Base-by-base conservation (phyloP, 2,888 invertebrate genomes). In the Pandemis heparana region DNA sequence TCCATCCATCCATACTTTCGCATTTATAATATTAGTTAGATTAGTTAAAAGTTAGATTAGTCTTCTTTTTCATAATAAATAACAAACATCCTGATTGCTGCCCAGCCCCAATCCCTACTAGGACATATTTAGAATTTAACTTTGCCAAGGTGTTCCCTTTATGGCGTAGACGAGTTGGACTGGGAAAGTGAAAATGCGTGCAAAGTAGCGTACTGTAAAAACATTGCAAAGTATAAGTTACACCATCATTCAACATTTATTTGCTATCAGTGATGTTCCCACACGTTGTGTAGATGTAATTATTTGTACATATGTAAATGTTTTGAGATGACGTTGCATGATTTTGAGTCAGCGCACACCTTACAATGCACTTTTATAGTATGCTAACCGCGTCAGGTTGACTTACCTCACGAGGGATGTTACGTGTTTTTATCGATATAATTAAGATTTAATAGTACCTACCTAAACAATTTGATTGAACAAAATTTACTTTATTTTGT, bases 291-390 rank as follows among this genome's bases (percentile, higher is more conserved):
- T 61, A 74, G 70, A 70, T 74, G 60, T 53, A 61, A 65, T 60
- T 70, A 74, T 48, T 70, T 70, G 65, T 65, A 64, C 64, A 69
- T 32, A 70, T 73, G 68, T 70, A 72, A 66, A 70, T 71, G 82
- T 80, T 79, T 77, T 79, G 78, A 83, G 82, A 85, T 87, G 86
- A 86, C 85, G 85, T 85, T 80, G 82, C 79, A 80, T 82, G 82
- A 71, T 74, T 73, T 70, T 39, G 64, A 75, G 72, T 67, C 80
- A 63, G 77, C 77, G 72, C 68, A 76, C 79, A 80, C 77, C 88
- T 88, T 88, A 89, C 91, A 92, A 92, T 91, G 90, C 89, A 83
- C 91, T 91, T 92, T 89, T 92, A 91, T 88, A 89, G 89, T 88
- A 89, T 88, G 88, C 89, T 81, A 88, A 86, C 87, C 88, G 85